Base-by-base conservation (phyloP, 37 sponge, comb jelly and placozoan species). In the Oscarella lobularis region DNA sequence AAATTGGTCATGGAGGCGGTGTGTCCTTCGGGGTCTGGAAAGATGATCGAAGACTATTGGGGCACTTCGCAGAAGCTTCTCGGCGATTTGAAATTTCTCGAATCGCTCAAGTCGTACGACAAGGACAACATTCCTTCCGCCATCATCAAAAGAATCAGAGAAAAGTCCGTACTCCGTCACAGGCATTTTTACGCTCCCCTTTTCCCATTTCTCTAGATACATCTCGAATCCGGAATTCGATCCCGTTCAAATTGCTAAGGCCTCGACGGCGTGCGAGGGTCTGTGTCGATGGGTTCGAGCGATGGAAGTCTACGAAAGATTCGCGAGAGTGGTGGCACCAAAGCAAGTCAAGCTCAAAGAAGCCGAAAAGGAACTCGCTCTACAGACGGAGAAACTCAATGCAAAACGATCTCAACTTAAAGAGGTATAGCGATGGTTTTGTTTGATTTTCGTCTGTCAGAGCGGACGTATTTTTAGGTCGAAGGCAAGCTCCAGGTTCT, bases 1-100 rank as follows among this genome's bases (percentile, higher is more conserved):
- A 92, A 87, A 77, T 82, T 96, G 54, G 93, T 90, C 35, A 96
- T 96, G 98, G 98, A 96, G 74, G 86, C 94, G 0, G 87, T 96
- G 38, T 96, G 98, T 70, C 96, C 96, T 0, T 68, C 80, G 55
- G 93, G 91, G 6, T 80, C 85, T 41, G 98, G 98, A 0, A 92
- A 90, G 79, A 96, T 96, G 93, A 77, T 96, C 30, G 94, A 96
- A 78, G 91, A 96, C 75, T 96, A 67, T 80, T 96, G 98, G 98
- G 98, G 91, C 40, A 86, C 98, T 6, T 96, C 98, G 9, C 85
- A 86, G 76, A 96, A 89, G 83, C 78, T 96, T 5, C 85, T 96
- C 2, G 84, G 87, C 48, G 98, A 96, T 78, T 66, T 96, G 81
- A 90, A 92, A 81, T 96, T 96, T 82, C 91, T 96, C 38, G 98